A percentile compares a stretch with the other conserved stretches of the same genome.
Evolutionary conservation across 1,140 invertebrate species (phyloP).

Genomic region (Philopotamus ludificatus): DNA sequence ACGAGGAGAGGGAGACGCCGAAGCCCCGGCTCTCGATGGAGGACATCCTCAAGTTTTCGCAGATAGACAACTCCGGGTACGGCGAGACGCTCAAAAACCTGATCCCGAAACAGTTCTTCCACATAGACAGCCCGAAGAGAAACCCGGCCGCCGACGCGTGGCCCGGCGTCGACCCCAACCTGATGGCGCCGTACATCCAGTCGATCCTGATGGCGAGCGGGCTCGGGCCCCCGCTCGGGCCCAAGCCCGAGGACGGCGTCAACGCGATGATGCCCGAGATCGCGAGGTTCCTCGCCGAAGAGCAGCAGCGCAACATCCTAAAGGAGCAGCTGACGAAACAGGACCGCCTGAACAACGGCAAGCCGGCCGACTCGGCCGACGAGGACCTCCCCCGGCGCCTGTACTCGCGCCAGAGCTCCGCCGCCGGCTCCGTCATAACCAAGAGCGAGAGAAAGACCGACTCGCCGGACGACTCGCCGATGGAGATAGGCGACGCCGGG

Average conservation of each 20-base stretch:
- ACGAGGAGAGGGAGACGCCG: conserved; percentile 61
- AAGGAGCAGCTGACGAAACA: conserved; percentile 45
- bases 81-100: conserved; percentile 60
- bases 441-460: conserved; percentile 41
- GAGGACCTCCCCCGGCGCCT: conserved; percentile 43
- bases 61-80: conserved; percentile 46
- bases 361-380: conserved; percentile 45
- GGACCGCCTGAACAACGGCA: conserved; percentile 45
- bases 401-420: conserved; percentile 46
- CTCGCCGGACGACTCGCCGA: conserved; percentile 41
- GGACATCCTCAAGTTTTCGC: conserved; percentile 61
- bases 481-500: conserved; percentile 46
- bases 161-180: conserved; percentile 54
- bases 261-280: conserved; percentile 57
- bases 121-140: conserved; percentile 37
- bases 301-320: conserved; percentile 42
- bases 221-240: conserved; percentile 23
- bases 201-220: conserved; percentile 44
- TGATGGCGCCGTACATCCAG: conserved; percentile 57
- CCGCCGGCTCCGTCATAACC: conserved; percentile 46
- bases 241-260: conserved; percentile 42
- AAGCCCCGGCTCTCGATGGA: conserved; percentile 60
- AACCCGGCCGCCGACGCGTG: conserved; percentile 51
- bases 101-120: conserved; percentile 50
- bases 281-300: conserved; percentile 58